A percentile compares a stretch with the other conserved stretches of the same genome.
Evolutionary conservation across 1,140 invertebrate genomes (phyloP).

Genomic region (Halesus radiatus): DNA sequence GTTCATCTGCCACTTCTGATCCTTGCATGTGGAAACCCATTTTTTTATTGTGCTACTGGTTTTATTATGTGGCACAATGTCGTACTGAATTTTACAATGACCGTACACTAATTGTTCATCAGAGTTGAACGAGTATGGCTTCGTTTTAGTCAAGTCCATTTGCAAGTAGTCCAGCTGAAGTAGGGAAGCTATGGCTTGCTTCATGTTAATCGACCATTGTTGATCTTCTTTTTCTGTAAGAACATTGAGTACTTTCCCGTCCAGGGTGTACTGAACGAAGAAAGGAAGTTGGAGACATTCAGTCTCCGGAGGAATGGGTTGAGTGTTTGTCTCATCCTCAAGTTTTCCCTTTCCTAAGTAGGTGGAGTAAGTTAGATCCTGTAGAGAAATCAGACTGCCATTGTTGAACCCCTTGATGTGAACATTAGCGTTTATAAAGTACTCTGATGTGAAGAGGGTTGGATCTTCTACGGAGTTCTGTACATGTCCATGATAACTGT

Average conservation of each 20-base stretch:
- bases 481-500: constrained; percentile 43
- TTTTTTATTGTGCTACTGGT: constrained; percentile 27
- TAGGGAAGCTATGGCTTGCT: constrained; percentile 60
- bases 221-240: constrained; percentile 52
- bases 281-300: constrained; percentile 38
- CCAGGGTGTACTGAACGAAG: constrained; percentile 35
- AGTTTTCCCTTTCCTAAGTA: constrained; percentile 41
- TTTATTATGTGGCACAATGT: constrained; percentile 35
- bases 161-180: constrained; percentile 59
- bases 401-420: constrained; percentile 29
- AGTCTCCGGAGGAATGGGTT: constrained; percentile 7
- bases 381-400: constrained; percentile 25
- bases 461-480: constrained; percentile 38
- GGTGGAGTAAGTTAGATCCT: constrained; percentile 36
- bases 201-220: constrained; percentile 62
- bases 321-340: background rate
- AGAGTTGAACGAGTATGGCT: constrained; percentile 59
- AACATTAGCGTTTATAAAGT: constrained; percentile 45
- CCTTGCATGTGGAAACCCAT: constrained; percentile 27
- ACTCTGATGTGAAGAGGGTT: constrained; percentile 36
- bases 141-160: constrained; percentile 50
- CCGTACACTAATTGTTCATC: constrained; percentile 63
- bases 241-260: constrained; percentile 36
- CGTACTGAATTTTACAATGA: constrained; percentile 60
- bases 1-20: constrained; percentile 35